A percentile compares a stretch with the other conserved stretches of the same genome.
phyloP scores from a whole-genome alignment of 2,888 invertebrate species.

The Alviniconcha strummeri region DNA sequence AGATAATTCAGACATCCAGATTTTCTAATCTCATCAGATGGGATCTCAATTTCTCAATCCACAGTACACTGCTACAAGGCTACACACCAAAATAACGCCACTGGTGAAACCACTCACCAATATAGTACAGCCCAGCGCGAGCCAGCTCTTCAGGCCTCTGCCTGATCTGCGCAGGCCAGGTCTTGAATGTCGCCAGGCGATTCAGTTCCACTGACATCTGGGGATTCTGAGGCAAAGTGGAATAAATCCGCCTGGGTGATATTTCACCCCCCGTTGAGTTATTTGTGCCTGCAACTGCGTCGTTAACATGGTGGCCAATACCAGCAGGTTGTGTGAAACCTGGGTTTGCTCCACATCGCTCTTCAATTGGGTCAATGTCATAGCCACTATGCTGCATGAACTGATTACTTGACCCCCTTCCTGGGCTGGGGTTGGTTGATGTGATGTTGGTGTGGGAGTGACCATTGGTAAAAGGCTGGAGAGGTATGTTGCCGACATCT shows the following conservation, averaged over 20 bases:
- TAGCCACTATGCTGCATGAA: neutral
- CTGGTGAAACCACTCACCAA: conserved; percentile 43
- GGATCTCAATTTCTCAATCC: too few relatives aligned
- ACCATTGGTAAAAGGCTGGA: neutral
- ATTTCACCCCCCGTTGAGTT: neutral
- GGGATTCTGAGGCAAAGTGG: neutral
- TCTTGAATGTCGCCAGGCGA: conserved; percentile 49
- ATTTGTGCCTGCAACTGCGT: neutral
- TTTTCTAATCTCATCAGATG: too few relatives aligned
- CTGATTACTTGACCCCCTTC: too few relatives aligned
- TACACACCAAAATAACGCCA: neutral
- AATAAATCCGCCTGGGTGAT: neutral
- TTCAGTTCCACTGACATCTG: conserved; percentile 43
- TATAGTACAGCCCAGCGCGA: conserved; percentile 56
- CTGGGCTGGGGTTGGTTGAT: too few relatives aligned
- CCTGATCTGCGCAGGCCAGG: conserved; percentile 55
- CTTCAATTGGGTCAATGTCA: conserved; percentile 17
- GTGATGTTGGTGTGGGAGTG: neutral
- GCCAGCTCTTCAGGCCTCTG: conserved; percentile 54
- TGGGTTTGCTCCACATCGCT: neutral
- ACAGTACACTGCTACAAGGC: too few relatives aligned
- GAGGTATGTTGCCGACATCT: conserved; percentile 26
- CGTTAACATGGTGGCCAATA: neutral
- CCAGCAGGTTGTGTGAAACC: neutral
- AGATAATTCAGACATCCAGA: too few relatives aligned